Percentiles rank a stretch among this genome's conserved stretches.
These are phyloP conservation scores for Amphiprion ocellaris DNA, from an alignment of 2,113 vertebrate genomes.

Conservation along the genomic window DNA sequence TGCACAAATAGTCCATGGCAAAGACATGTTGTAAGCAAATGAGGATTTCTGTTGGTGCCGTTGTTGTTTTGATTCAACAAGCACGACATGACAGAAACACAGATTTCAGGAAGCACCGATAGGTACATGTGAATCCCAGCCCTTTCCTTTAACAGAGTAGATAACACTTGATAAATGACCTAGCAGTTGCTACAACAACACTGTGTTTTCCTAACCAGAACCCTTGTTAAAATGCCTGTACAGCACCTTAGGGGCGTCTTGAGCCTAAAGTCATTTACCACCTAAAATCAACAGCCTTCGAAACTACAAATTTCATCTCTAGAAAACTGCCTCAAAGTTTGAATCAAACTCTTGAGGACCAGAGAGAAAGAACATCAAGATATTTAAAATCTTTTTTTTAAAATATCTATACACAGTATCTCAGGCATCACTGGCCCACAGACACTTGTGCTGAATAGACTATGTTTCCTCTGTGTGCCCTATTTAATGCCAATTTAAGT, in stretches of 20 bases:
- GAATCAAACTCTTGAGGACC: background rate
- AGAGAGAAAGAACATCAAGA: background rate
- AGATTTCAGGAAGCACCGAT: constrained; percentile 41
- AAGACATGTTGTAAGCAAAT: constrained; percentile 7
- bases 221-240: constrained; percentile 53
- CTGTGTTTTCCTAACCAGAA: constrained; percentile 36
- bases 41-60: background rate
- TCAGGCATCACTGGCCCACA: constrained; percentile 14
- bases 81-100: constrained; percentile 45
- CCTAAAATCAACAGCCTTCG: constrained; percentile 19
- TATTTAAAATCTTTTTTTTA: constrained; percentile 32
- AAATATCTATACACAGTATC: constrained; percentile 1
- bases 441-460: constrained; percentile 13
- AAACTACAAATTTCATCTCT: constrained; percentile 21
- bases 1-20: constrained; percentile 15
- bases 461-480: constrained; percentile 6
- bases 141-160: constrained; percentile 26
- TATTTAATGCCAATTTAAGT: constrained; percentile 42
- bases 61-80: constrained; percentile 17
- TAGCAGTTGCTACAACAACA: constrained; percentile 11
- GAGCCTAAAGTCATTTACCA: constrained; percentile 38
- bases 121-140: constrained; percentile 13
- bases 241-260: constrained; percentile 32
- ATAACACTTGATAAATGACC: constrained; percentile 61
- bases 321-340: background rate